These are phyloP conservation scores for Ariopsis seemanni DNA, from an alignment of 2,113 vertebrate species.

Conservation along the genomic window DNA sequence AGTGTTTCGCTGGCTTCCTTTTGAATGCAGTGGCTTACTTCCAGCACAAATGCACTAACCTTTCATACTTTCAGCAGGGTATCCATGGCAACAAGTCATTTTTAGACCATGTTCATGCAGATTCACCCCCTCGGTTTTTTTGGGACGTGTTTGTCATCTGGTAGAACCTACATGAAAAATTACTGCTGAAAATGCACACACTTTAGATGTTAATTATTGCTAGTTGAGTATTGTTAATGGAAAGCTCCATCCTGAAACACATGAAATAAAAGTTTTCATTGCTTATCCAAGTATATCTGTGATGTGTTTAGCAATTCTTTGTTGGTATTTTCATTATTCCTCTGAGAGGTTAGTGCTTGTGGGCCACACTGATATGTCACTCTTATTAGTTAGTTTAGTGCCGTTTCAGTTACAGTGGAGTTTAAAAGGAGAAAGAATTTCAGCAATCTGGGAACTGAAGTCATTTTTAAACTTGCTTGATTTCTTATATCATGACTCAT, in stretches of 20 bases:
- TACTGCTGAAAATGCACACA: neutral
- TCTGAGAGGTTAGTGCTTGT: neutral
- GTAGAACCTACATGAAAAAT: constrained; percentile 9
- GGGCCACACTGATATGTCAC: neutral
- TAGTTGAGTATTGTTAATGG: neutral
- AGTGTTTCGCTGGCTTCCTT: constrained; percentile 34
- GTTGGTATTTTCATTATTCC: neutral
- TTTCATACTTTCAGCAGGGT: constrained; percentile 60
- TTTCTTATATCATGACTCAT: no score
- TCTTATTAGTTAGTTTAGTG: neutral
- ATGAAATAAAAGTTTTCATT: neutral
- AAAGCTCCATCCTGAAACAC: neutral
- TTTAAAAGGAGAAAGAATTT: neutral
- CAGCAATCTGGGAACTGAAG: neutral
- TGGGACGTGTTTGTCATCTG: constrained; percentile 55
- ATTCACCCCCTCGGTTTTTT: constrained; percentile 45
- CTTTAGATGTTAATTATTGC: constrained; percentile 2
- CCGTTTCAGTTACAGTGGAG: neutral
- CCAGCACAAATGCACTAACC: constrained; percentile 41
- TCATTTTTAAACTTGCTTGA: no score
- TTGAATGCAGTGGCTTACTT: constrained; percentile 28
- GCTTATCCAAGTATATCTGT: neutral
- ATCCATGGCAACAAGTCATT: constrained; percentile 70
- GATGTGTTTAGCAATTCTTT: neutral
- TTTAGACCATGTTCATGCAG: constrained; percentile 63